Conservation (phyloP, 1,140 invertebrate species). For the Orius insidiosus region DNA sequence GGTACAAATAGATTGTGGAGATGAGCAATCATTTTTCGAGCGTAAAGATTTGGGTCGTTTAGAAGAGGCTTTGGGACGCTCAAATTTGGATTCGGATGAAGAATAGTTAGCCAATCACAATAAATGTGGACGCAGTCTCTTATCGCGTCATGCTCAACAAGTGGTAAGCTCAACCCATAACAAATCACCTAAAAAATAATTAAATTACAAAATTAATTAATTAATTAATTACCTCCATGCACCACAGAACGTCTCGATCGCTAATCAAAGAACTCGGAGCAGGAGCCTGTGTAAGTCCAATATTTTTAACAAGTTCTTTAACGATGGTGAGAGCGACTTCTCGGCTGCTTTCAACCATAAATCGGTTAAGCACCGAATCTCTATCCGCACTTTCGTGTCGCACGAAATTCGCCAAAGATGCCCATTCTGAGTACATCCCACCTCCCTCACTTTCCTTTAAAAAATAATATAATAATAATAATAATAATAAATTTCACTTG, state of each 20-base stretch:
- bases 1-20: slow-evolving; percentile 92
- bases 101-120: slow-evolving; percentile 85
- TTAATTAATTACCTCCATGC: slow-evolving; percentile 51
- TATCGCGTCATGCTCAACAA: slow-evolving; percentile 82
- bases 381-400: slow-evolving; percentile 39
- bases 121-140: slow-evolving; percentile 93
- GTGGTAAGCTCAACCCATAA: slow-evolving; percentile 74
- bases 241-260: slow-evolving; percentile 76
- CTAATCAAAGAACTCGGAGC: slow-evolving; percentile 55
- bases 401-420: slow-evolving; percentile 50
- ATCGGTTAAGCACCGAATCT: slow-evolving; percentile 70
- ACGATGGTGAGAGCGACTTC: slow-evolving; percentile 74
- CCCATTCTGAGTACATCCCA: slow-evolving; percentile 76
- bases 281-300: slow-evolving; percentile 56
- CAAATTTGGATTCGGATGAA: slow-evolving; percentile 62
- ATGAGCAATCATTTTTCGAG: slow-evolving; percentile 78
- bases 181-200: slow-evolving; percentile 50
- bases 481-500: slow-evolving; percentile 27
- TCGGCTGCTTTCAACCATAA: slow-evolving; percentile 51
- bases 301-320: slow-evolving; percentile 56
- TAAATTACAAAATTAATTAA: slow-evolving; percentile 4
- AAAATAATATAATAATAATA: slow-evolving; percentile 23
- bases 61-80: slow-evolving; percentile 70
- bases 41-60: slow-evolving; percentile 81
- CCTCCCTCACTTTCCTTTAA: slow-evolving; percentile 35